Percentiles rank a stretch among this genome's conserved stretches.
These are phyloP conservation scores for Calliscelio sp. DNA, from an alignment of 2,888 invertebrate genomes.

Conservation along the genomic window DNA sequence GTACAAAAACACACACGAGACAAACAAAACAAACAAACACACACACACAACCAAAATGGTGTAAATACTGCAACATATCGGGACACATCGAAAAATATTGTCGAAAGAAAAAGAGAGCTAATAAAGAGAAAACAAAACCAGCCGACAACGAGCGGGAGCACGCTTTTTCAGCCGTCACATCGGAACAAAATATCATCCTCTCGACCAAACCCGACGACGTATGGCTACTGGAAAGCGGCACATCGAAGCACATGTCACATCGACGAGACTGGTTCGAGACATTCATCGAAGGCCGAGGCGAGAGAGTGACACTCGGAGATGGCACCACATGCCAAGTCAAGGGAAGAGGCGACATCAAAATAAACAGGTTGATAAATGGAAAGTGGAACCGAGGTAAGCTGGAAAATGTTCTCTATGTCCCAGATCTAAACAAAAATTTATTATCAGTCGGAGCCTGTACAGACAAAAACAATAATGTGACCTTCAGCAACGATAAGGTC, in stretches of 20 bases:
- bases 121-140: too few relatives aligned
- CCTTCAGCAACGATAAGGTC: too few relatives aligned
- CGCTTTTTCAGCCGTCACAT: too few relatives aligned
- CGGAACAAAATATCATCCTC: neutral
- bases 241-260: conserved; percentile 58
- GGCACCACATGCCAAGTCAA: conserved; percentile 22
- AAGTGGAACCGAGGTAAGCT: conserved; percentile 17
- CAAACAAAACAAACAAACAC: too few relatives aligned
- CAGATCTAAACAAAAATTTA: conserved; percentile 45
- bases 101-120: too few relatives aligned
- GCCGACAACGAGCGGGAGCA: too few relatives aligned
- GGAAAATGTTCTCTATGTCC: conserved; percentile 54
- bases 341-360: conserved; percentile 30
- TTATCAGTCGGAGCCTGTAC: conserved; percentile 44
- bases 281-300: neutral
- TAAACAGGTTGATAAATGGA: conserved; percentile 19
- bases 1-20: too few relatives aligned
- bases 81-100: too few relatives aligned
- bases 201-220: conserved; percentile 5
- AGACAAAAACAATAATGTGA: too few relatives aligned
- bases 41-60: too few relatives aligned
- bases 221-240: conserved; percentile 55
- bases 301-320: conserved; percentile 31
- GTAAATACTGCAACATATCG: too few relatives aligned
- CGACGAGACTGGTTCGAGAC: conserved; percentile 44